phyloP scores from a whole-genome alignment of 2,797 vertebrate species.

The Lagorchestes hirsutus region DNA sequence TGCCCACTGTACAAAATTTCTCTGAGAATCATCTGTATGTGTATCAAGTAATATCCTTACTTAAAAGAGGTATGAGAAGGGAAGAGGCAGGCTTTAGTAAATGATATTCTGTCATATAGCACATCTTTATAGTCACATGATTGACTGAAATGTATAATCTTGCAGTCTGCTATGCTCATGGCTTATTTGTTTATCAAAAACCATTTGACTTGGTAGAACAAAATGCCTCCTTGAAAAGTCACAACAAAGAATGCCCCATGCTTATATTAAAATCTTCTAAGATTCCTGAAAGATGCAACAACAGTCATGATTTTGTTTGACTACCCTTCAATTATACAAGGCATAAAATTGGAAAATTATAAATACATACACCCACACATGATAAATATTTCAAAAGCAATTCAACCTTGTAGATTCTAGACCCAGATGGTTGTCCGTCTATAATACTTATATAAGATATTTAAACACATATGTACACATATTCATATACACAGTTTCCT shows the following conservation, averaged over 20 bases:
- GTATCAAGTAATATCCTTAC: not conserved
- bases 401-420: not conserved
- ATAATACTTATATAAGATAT: not conserved
- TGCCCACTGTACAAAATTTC: not conserved
- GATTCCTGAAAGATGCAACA: not conserved
- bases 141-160: not conserved
- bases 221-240: not conserved
- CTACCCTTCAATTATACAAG: not conserved
- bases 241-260: not conserved
- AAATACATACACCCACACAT: not conserved
- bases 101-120: too few relatives aligned
- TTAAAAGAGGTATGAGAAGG: not conserved
- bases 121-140: not conserved
- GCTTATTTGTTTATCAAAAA: not conserved
- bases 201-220: not conserved
- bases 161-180: not conserved
- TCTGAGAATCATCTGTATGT: not conserved
- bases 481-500: not conserved
- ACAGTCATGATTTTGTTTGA: not conserved
- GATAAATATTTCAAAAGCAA: not conserved
- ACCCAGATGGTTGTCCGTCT: not conserved
- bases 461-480: not conserved
- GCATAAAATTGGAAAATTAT: not conserved
- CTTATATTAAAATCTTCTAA: not conserved
- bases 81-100: not conserved